These are phyloP conservation scores for Drosophila seguyi DNA, from an alignment of 1,140 invertebrate species.

Conservation along the genomic window DNA sequence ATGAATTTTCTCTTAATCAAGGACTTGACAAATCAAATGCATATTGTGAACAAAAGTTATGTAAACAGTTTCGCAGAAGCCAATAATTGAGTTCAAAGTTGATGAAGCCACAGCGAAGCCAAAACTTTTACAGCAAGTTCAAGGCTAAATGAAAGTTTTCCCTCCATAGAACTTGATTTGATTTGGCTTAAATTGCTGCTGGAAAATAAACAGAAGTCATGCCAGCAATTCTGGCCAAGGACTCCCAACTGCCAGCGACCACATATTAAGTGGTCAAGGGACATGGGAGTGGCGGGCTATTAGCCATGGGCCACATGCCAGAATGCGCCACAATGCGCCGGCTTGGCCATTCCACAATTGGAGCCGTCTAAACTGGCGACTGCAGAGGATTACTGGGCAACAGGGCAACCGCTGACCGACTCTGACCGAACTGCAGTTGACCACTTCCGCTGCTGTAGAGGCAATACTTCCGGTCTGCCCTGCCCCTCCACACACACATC, in stretches of 20 bases:
- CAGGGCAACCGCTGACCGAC: constrained; percentile 20
- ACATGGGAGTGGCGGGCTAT: constrained; percentile 12
- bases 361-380: constrained; percentile 44
- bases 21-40: background rate
- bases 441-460: constrained; percentile 51
- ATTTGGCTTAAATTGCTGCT: constrained; percentile 7
- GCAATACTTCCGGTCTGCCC: constrained; percentile 36
- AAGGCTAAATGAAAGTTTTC: constrained; percentile 11
- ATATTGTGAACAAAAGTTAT: background rate
- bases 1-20: background rate
- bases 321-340: constrained; percentile 1
- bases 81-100: constrained; percentile 6
- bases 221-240: constrained; percentile 13
- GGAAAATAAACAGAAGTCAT: constrained; percentile 9
- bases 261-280: constrained; percentile 41
- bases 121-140: constrained; percentile 13
- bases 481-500: constrained; percentile 1
- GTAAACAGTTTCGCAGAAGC: background rate
- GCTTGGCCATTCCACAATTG: constrained; percentile 35
- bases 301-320: constrained; percentile 15
- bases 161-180: constrained; percentile 12
- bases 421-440: constrained; percentile 41
- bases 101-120: background rate
- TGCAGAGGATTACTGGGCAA: constrained; percentile 37
- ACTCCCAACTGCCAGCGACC: constrained; percentile 25